Percentiles rank a stretch among this genome's conserved stretches.
Conservation (phyloP, 2,113 vertebrate genomes). For the Myiagra hebetior region DNA sequence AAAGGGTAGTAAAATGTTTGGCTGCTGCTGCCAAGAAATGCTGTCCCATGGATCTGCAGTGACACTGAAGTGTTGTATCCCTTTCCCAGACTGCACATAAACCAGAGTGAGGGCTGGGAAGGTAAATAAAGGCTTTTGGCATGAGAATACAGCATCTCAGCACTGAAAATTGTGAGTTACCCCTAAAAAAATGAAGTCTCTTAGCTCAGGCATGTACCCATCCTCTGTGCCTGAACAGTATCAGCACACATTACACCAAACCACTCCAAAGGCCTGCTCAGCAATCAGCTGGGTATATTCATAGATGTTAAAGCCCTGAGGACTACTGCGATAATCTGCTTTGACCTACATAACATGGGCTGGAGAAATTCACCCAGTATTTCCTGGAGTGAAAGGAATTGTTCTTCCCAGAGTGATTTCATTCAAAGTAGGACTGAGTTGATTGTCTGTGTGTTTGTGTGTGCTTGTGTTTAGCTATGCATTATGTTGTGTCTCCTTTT, state of each 20-base stretch:
- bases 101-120: neutral
- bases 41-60: neutral
- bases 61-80: neutral
- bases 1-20: neutral
- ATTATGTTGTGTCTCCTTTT: neutral
- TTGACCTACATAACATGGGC: conserved; percentile 52
- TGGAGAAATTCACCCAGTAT: conserved; percentile 42
- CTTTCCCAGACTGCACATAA: neutral
- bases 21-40: neutral
- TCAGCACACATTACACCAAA: neutral
- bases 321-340: conserved; percentile 23
- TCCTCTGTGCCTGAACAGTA: neutral
- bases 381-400: conserved; percentile 45
- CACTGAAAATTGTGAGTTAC: neutral
- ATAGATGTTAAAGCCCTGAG: conserved; percentile 41
- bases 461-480: neutral
- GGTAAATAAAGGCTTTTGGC: neutral
- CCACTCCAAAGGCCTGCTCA: neutral
- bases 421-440: neutral
- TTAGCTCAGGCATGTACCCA: neutral
- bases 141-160: neutral
- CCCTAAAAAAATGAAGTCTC: neutral
- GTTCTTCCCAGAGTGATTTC: neutral
- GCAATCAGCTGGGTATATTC: conserved; percentile 44
- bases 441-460: neutral